phyloP scores from a whole-genome alignment of 2,888 invertebrate genomes.

The Girardia tigrina region DNA sequence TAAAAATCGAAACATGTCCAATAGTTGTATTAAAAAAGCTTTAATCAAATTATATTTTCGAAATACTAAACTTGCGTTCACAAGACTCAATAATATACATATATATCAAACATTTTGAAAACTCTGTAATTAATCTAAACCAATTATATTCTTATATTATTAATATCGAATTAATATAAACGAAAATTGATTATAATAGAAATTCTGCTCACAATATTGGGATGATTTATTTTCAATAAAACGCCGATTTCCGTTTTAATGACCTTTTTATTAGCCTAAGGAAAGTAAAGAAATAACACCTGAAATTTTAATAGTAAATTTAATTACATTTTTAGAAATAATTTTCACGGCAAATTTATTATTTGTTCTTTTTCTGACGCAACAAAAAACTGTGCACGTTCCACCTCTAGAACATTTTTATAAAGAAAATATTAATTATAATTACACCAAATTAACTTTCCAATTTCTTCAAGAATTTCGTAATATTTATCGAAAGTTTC shows the following conservation, averaged over 20 bases:
- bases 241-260: slow-evolving; percentile 24
- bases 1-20: too few relatives aligned
- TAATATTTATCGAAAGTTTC: slow-evolving; percentile 28
- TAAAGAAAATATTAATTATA: background rate
- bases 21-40: too few relatives aligned
- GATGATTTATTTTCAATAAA: slow-evolving; percentile 16
- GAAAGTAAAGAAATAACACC: background rate
- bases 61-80: too few relatives aligned
- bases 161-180: too few relatives aligned
- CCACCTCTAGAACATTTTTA: slow-evolving; percentile 19
- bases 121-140: too few relatives aligned
- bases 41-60: too few relatives aligned
- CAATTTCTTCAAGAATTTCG: slow-evolving; percentile 28
- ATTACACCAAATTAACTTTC: slow-evolving; percentile 24
- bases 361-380: slow-evolving; percentile 23
- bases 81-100: too few relatives aligned
- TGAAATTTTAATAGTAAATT: background rate
- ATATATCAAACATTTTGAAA: too few relatives aligned
- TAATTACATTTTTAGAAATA: slow-evolving; percentile 24
- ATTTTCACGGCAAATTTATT: slow-evolving; percentile 24
- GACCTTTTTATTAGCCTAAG: background rate
- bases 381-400: slow-evolving; percentile 17
- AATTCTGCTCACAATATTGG: slow-evolving; percentile 6
- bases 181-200: background rate
- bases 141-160: too few relatives aligned